phyloP scores from a whole-genome alignment of 2,797 vertebrate genomes.

The Paramormyrops hopkinsi region DNA sequence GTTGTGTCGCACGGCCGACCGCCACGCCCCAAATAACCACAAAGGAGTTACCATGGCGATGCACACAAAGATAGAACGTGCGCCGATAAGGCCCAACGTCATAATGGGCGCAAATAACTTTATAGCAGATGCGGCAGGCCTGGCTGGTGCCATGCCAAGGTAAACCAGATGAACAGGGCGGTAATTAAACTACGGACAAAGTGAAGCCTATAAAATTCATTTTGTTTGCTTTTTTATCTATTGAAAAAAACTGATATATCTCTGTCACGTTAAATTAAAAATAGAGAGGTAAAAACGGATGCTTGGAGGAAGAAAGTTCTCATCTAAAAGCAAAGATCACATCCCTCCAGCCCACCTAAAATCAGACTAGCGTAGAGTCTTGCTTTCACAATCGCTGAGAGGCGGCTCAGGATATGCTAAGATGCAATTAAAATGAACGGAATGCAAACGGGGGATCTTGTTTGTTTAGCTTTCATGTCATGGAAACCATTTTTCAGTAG shows the following conservation, averaged over 20 bases:
- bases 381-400: constrained; percentile 3
- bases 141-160: neutral
- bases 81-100: neutral
- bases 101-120: neutral
- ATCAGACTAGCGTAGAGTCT: neutral
- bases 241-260: neutral
- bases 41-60: neutral
- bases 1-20: neutral
- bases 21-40: neutral
- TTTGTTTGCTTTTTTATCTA: neutral
- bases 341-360: neutral
- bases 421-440: neutral
- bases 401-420: neutral
- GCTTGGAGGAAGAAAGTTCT: neutral
- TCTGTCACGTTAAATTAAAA: neutral
- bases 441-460: neutral
- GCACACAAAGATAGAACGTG: neutral
- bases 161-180: neutral
- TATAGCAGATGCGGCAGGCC: neutral
- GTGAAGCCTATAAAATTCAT: neutral
- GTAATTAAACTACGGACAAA: neutral
- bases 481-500: neutral
- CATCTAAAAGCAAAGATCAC: neutral
- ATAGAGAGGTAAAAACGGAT: neutral
- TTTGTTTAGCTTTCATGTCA: constrained; percentile 8